Evolutionary conservation across 2,888 invertebrate species (phyloP), one percentile per base, ranked within the genome.

Genomic region (Bibio marci): DNA sequence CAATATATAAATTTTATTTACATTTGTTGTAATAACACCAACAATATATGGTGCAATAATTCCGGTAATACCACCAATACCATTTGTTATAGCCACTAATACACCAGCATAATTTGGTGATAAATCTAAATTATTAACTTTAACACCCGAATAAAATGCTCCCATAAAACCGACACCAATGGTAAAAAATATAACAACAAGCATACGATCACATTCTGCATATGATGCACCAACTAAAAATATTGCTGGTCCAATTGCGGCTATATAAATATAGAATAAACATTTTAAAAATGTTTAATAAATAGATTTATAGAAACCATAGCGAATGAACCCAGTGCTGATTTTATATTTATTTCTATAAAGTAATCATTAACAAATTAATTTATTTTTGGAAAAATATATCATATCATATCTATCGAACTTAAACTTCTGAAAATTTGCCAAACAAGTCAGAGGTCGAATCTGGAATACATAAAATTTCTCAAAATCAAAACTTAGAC

Each of bases 81-180:
- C 80, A 49, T 76, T 76, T 10, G 74, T 73, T 25, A 76, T 70
- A 4, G 75, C 76, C 74, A 76, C 76, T 43, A 76, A 60, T 1
- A 74, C 73, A 3, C 73, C 76, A 5, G 72, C 73, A 52, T 70
- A 76, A 55, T 76, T 76, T 37, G 72, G 69, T 56, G 73, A 74
- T 46, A 76, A 62, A 54, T 76, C 76, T 40, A 76, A 57, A 0
- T 75, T 72, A 55, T 75, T 76, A 22, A 76, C 70, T 57, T 76
- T 76, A 71, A 76, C 73, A 41, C 76, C 76, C 1, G 76, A 73
- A 56, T 75, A 76, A 62, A 71, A 76, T 28, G 73, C 70, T 1
- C 76, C 76, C 76, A 76, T 76, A 7, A 73, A 58, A 10, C 73
- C 76, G 75, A 77, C 77, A 37, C 73, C 70, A 2, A 73, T 63